Percentiles rank a stretch among this genome's conserved stretches.
Evolutionary conservation across 2,888 invertebrate species (phyloP).

Genomic region (Aleiodes leptofemur): DNA sequence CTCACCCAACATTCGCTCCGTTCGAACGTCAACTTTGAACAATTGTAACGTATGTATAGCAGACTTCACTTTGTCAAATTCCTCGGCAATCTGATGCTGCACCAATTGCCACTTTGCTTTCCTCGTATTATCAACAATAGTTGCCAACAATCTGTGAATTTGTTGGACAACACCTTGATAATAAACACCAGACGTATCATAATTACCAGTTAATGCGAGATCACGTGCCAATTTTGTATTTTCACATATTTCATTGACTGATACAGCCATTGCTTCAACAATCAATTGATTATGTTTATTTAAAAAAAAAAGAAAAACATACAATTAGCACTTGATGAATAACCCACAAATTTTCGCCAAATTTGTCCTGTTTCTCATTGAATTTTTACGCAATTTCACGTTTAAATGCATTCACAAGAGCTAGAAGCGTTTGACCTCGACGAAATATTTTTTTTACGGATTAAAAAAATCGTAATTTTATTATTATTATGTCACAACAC

Average conservation of each 20-base stretch:
- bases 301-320: not conserved
- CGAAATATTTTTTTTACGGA: not conserved
- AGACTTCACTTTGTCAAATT: conserved; percentile 93
- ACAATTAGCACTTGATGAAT: not conserved
- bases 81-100: conserved; percentile 90
- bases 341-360: not conserved
- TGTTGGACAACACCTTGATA: conserved; percentile 95
- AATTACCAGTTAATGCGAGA: conserved; percentile 96
- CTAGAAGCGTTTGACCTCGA: not conserved
- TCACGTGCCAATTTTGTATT: conserved; percentile 96
- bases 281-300: not conserved
- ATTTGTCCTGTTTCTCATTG: no score
- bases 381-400: no score
- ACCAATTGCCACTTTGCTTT: conserved; percentile 95
- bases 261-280: conserved; percentile 84
- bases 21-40: conserved; percentile 83
- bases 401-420: no score
- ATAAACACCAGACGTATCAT: conserved; percentile 94
- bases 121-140: conserved; percentile 87
- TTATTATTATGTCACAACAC: conserved; percentile 1
- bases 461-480: not conserved
- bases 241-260: conserved; percentile 93
- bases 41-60: conserved; percentile 85
- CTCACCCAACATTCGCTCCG: conserved; percentile 74
- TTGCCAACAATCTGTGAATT: conserved; percentile 88